Conservation (phyloP, 2,888 invertebrate genomes). For the Eupithecia subfuscata region DNA sequence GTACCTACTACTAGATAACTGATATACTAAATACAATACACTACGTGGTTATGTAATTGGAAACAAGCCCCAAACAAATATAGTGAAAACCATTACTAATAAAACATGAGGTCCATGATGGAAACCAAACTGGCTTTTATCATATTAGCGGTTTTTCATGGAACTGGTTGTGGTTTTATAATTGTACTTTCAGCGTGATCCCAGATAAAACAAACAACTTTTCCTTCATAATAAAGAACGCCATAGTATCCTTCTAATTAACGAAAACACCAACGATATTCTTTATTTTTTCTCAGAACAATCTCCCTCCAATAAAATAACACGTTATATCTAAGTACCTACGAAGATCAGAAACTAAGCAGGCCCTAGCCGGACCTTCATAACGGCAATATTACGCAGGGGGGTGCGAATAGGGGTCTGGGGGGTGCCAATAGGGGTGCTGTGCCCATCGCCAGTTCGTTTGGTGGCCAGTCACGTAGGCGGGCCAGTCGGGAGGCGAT, state of each 20-base stretch:
- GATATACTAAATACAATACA: too few relatives aligned
- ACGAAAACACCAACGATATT: neutral
- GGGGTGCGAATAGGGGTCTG: neutral
- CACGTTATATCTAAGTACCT: constrained; percentile 9
- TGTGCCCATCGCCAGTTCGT: constrained; percentile 76
- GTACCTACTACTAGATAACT: too few relatives aligned
- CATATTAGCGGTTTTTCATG: too few relatives aligned
- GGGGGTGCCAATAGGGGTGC: constrained; percentile 78
- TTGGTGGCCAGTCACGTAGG: constrained; percentile 77
- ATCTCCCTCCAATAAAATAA: neutral
- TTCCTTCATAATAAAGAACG: neutral
- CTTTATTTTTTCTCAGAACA: neutral
- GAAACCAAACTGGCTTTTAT: too few relatives aligned
- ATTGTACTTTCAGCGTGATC: neutral
- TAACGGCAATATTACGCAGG: constrained; percentile 76
- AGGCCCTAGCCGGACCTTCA: constrained; percentile 62
- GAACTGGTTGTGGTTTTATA: too few relatives aligned
- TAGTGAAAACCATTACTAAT: too few relatives aligned
- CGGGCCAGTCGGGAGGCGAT: constrained; percentile 46
- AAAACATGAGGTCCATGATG: too few relatives aligned
- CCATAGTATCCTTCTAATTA: neutral
- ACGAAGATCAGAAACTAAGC: constrained; percentile 32
- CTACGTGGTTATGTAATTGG: too few relatives aligned
- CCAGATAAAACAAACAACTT: neutral
- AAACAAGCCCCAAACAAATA: too few relatives aligned